Evolutionary conservation across 2,113 vertebrate species (phyloP), one percentile per base, ranked within the genome.

Genomic region (Agelaius phoeniceus): DNA sequence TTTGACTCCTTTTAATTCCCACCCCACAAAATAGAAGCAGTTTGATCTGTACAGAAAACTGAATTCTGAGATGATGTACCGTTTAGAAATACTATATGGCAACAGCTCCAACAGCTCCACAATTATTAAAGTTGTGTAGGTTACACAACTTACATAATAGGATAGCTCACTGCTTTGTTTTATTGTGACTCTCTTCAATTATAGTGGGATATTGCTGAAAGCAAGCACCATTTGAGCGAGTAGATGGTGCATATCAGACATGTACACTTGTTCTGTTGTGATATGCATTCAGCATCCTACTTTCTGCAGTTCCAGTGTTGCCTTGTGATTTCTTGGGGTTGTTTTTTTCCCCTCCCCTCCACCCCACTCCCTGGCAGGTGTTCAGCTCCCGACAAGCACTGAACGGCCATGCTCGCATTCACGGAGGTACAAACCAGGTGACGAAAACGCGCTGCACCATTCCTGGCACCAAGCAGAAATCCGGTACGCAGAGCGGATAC

Each of bases 381-480:
- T 99, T 98, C 98, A 99, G 98, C 93, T 98, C 97, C 94, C 97
- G 98, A 23, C 98, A 98, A 87, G 98, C 98, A 4, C 96, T 98
- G 67, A 98, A 98, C 0, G 98, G 98, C 94, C 98, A 99, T 0
- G 98, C 98, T 54, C 98, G 98, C 90, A 92, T 98, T 76, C 98
- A 98, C 5, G 97, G 98, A 27, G 98, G 98, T 91, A 98, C 98
- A 28, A 98, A 97, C 89, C 97, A 86, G 84, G 97, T 97, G 93
- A 84, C 96, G 5, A 98, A 98, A 76, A 58, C 97, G 5, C 97
- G 97, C 62, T 97, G 97, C 74, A 68, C 93, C 22, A 28, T 97
- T 13, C 78, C 97, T 24, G 49, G 97, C 71, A 93, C 96, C 6
- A 98, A 98, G 92, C 95, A 97, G 93, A 98, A 98, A 78, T 91